Conservation (phyloP, 2,113 vertebrate species). For the Morone chrysops region DNA sequence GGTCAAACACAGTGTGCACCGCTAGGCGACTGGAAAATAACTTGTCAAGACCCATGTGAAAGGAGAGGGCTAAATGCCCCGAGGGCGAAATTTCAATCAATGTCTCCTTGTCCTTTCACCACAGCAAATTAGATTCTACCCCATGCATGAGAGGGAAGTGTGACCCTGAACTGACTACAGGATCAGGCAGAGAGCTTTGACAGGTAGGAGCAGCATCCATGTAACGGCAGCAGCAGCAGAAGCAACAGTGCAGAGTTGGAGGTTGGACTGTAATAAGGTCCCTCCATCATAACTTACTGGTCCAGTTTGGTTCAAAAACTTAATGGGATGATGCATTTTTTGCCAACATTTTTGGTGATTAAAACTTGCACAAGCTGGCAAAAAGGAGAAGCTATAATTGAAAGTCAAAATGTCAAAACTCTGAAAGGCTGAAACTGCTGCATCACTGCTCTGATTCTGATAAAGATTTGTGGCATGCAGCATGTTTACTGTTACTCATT, state of each 20-base stretch:
- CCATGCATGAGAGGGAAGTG: constrained; percentile 79
- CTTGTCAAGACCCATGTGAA: constrained; percentile 82
- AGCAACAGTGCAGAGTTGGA: constrained; percentile 22
- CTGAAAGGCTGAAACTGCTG: constrained; percentile 31
- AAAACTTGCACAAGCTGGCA: constrained; percentile 12
- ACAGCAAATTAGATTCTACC: constrained; percentile 84
- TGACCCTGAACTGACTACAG: constrained; percentile 84
- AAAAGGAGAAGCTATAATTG: not conserved
- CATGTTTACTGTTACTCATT: not conserved
- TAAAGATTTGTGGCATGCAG: constrained; percentile 6
- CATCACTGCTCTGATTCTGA: constrained; percentile 10
- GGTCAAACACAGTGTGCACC: constrained; percentile 73
- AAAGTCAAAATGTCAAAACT: constrained; percentile 11
- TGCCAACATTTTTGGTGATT: constrained; percentile 4
- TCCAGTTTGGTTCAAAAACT: not conserved
- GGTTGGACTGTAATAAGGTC: not conserved
- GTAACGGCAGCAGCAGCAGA: constrained; percentile 26
- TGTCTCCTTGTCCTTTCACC: constrained; percentile 87
- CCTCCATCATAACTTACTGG: not conserved
- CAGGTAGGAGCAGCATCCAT: constrained; percentile 69
- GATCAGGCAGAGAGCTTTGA: constrained; percentile 74
- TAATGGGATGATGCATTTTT: not conserved
- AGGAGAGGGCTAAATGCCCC: constrained; percentile 79
- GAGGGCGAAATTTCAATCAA: constrained; percentile 85
- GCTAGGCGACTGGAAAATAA: constrained; percentile 79